Evolutionary conservation across 2,888 invertebrate species (phyloP).

Genomic region (Coleophora deauratella): DNA sequence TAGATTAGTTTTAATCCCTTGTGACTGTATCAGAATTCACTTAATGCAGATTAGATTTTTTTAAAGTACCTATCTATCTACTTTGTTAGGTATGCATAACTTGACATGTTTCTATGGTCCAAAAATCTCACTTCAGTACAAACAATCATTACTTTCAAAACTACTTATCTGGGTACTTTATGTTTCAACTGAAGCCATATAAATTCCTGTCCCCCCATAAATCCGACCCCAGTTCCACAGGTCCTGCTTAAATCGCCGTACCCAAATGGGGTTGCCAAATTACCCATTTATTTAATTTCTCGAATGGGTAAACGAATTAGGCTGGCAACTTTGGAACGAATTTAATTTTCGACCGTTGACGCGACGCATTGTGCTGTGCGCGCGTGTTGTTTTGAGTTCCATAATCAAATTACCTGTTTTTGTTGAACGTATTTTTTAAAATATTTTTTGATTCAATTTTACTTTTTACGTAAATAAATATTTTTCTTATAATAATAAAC

Average conservation of each 20-base stretch:
- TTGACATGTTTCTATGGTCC: no score
- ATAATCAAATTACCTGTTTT: not conserved
- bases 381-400: not conserved
- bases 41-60: no score
- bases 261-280: slow-evolving; percentile 63
- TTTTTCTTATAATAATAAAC: no score
- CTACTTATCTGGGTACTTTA: slow-evolving; percentile 2
- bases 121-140: no score
- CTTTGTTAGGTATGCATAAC: no score
- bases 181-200: slow-evolving; percentile 28
- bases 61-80: no score
- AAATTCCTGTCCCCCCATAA: slow-evolving; percentile 47
- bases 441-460: no score
- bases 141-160: no score
- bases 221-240: slow-evolving; percentile 48
- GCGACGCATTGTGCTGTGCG: slow-evolving; percentile 43
- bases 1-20: no score
- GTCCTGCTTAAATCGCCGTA: slow-evolving; percentile 37
- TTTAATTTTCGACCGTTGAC: slow-evolving; percentile 64
- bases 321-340: slow-evolving; percentile 67
- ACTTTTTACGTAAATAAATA: no score
- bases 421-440: not conserved
- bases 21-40: no score
- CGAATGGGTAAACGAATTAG: slow-evolving; percentile 70
- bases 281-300: slow-evolving; percentile 73